Base-by-base conservation (phyloP, 2,113 vertebrate genomes). In the Lipophrys pholis region DNA sequence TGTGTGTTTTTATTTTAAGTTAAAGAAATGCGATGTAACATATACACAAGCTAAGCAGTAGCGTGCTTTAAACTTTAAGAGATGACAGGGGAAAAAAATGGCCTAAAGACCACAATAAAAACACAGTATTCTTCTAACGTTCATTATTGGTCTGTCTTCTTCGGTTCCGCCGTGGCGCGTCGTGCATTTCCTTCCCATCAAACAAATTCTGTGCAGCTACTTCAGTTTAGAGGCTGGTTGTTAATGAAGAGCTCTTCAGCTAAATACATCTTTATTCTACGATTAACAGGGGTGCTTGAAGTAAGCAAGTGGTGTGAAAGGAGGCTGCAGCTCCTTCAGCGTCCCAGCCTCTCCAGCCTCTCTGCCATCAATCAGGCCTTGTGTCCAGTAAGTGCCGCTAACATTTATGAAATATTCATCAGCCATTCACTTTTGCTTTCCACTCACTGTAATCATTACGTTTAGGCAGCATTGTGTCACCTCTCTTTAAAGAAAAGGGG, bases 371-470 rank as follows among this genome's bases (percentile, higher is more conserved):
- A 97, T 98, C 97, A 97, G 93, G 93, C 95, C 92, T 92, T 92
- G 87, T 91, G 94, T 95, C 93, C 95, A 93, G 95, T 98, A 98
- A 98, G 95, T 98, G 97, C 95, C 94, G 94, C 95, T 96, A 96
- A 96, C 95, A 96, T 97, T 96, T 98, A 98, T 99, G 97, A 99
- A 99, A 99, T 98, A 99, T 99, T 99, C 98, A 99, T 97, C 95
- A 94, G 85, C 94, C 95, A 95, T 96, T 95, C 93, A 94, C 94
- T 95, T 97, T 94, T 95, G 94, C 95, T 97, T 95, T 96, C 95
- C 95, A 95, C 93, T 94, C 80, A 93, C 94, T 93, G 94, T 97
- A 96, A 97, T 97, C 95, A 96, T 96, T 95, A 95, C 93, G 94
- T 96, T 96, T 95, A 95, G 93, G 95, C 82, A 72, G 79, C 81